These are phyloP conservation scores for Ispidina picta DNA, from an alignment of 2,797 vertebrate species.

Conservation along the genomic window DNA sequence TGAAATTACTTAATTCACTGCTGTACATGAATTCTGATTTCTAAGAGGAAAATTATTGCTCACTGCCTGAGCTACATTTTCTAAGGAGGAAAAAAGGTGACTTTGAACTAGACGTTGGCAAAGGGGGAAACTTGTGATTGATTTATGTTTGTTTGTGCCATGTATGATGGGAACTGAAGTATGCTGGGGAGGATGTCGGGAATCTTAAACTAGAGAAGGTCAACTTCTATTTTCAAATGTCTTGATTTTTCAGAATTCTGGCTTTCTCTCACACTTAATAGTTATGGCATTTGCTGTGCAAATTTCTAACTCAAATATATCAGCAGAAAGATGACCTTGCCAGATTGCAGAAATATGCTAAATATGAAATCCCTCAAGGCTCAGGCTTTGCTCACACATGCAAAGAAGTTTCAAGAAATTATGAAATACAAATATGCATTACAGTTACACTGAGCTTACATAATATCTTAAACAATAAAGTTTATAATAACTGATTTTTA, in stretches of 20 bases:
- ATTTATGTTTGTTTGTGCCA: slow-evolving; percentile 1
- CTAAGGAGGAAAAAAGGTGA: not conserved
- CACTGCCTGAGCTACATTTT: not conserved
- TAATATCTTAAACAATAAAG: not conserved
- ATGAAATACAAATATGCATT: slow-evolving; percentile 22
- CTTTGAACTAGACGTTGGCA: not conserved
- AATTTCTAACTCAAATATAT: slow-evolving; percentile 56
- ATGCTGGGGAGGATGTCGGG: not conserved
- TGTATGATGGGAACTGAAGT: not conserved
- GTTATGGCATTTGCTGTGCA: slow-evolving; percentile 36
- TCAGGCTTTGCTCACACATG: slow-evolving; percentile 35
- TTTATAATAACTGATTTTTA: not conserved
- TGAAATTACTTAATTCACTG: not conserved
- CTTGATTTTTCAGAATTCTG: slow-evolving; percentile 42
- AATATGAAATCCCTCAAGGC: slow-evolving; percentile 53
- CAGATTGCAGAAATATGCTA: slow-evolving; percentile 64
- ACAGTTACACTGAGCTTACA: slow-evolving; percentile 4
- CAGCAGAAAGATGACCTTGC: slow-evolving; percentile 57
- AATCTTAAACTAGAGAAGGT: not conserved
- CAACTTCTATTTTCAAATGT: slow-evolving; percentile 23
- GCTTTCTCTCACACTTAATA: slow-evolving; percentile 37
- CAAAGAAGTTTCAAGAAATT: slow-evolving; percentile 48
- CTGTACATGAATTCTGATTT: not conserved
- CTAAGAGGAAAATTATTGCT: not conserved
- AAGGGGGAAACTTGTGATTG: not conserved